Base-by-base conservation (phyloP, 2,797 vertebrate species). In the Lophotriccus pileatus region DNA sequence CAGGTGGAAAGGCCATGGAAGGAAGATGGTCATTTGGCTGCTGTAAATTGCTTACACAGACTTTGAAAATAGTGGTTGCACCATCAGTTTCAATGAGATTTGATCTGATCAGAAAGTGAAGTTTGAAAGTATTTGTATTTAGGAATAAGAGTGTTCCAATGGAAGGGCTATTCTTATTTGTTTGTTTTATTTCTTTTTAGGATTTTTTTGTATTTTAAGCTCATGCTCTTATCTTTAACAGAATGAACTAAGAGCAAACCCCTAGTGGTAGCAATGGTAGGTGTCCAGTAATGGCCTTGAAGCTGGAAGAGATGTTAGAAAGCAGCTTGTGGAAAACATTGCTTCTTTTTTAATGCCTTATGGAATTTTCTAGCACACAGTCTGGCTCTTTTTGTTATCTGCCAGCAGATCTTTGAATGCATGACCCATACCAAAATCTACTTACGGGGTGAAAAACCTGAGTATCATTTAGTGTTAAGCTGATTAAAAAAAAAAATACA, bases 381-480 rank as follows among this genome's bases (percentile, higher is more conserved):
- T 87, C 89, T 95, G 68, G 46, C 46, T 89, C 37, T 80, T 87
- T 79, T 94, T 84, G 23, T 67, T 89, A 87, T 89, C 56, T 95
- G 79, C 79, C 86, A 97, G 78, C 64, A 90, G 70, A 92, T 74
- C 89, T 85, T 84, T 73, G 74, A 85, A 84, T 41, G n/a, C 46
- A 73, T 68, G 53, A 89, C 64, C 84, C 36, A 66, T 66, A 86
- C 17, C 19, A 84, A 92, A 90, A 95, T 75, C 68, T 92, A 41
- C 82, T 91, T 83, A 87, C 56, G 23, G 34, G 87, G 89, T 95
- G 91, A 89, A 91, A 94, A 94, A 83, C 30, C 56, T 39, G 19
- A 68, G 46, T 72, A 81, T 72, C 82, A 49, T 81, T 83, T 81
- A 58, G 53, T 46, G 75, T 41, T 81, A 80, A 89, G n/a, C 64